Evolutionary conservation across 2,113 vertebrate species (phyloP).

Genomic region (Mustela lutreola): DNA sequence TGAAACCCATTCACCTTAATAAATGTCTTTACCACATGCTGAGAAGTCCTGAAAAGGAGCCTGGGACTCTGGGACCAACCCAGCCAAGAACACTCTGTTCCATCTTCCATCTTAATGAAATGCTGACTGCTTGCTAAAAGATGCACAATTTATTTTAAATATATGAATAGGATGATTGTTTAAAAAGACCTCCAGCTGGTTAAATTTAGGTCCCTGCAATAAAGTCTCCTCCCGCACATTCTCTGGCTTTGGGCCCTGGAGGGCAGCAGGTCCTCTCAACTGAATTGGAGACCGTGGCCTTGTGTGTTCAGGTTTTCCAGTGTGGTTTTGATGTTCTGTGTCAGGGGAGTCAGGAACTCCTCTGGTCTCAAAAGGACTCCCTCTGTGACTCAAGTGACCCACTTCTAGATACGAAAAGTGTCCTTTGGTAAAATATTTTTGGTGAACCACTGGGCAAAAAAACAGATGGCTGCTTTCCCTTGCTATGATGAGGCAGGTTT

Average conservation of each 20-base stretch:
- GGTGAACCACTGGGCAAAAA: neutral
- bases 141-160: constrained; percentile 68
- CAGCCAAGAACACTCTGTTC: constrained; percentile 71
- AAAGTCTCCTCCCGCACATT: constrained; percentile 54
- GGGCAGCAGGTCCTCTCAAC: constrained; percentile 23
- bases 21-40: constrained; percentile 70
- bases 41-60: constrained; percentile 49
- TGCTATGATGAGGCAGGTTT: neutral
- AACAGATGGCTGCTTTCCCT: neutral
- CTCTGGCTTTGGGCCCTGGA: neutral
- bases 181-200: constrained; percentile 70
- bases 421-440: constrained; percentile 7
- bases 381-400: neutral
- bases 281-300: neutral
- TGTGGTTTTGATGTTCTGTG: neutral
- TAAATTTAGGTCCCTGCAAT: constrained; percentile 49
- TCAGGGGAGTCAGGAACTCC: neutral
- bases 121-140: constrained; percentile 57
- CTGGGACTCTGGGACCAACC: neutral
- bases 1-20: constrained; percentile 18
- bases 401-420: constrained; percentile 4
- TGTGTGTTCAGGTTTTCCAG: neutral
- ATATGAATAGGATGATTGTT: constrained; percentile 75
- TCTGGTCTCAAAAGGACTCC: neutral
- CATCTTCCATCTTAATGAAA: constrained; percentile 66